These are phyloP conservation scores for Aethina tumida DNA, from an alignment of 1,140 invertebrate species.

Conservation along the genomic window DNA sequence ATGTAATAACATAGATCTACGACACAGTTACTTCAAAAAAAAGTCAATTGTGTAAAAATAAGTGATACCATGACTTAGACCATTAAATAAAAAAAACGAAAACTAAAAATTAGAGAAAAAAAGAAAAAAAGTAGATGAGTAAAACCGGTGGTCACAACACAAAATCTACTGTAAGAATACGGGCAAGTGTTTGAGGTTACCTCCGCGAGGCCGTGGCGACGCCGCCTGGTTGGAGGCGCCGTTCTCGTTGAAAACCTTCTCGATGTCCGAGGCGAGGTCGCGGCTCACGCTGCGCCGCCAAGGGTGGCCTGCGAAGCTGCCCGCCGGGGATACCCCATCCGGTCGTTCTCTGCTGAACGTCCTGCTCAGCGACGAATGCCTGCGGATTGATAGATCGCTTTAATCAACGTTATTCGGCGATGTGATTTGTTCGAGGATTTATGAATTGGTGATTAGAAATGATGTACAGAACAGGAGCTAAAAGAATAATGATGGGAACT, in stretches of 20 bases:
- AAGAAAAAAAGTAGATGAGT: slow-evolving; percentile 12
- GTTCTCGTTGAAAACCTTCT: slow-evolving; percentile 42
- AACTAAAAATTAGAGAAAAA: slow-evolving; percentile 11
- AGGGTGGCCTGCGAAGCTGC: slow-evolving; percentile 31
- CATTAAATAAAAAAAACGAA: slow-evolving; percentile 14
- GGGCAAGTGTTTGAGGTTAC: slow-evolving; percentile 25
- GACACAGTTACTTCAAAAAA: slow-evolving; percentile 3
- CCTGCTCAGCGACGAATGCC: slow-evolving; percentile 28
- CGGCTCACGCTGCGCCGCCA: slow-evolving; percentile 50
- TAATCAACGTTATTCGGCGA: no score
- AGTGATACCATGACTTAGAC: no score
- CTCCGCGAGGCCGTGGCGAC: slow-evolving; percentile 48
- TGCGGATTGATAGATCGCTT: no score
- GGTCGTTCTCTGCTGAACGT: slow-evolving; percentile 26
- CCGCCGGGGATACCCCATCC: slow-evolving; percentile 13
- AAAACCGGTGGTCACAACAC: slow-evolving; percentile 17
- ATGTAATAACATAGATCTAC: slow-evolving; percentile 12
- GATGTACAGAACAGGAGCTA: no score
- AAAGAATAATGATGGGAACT: no score
- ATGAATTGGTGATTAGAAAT: no score
- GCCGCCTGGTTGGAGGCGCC: slow-evolving; percentile 16
- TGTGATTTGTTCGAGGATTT: no score
- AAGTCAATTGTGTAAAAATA: no score
- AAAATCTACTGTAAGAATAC: slow-evolving; percentile 12
- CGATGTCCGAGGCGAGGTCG: slow-evolving; percentile 44